Conservation (phyloP, 1,140 invertebrate genomes). For the Musca domestica region DNA sequence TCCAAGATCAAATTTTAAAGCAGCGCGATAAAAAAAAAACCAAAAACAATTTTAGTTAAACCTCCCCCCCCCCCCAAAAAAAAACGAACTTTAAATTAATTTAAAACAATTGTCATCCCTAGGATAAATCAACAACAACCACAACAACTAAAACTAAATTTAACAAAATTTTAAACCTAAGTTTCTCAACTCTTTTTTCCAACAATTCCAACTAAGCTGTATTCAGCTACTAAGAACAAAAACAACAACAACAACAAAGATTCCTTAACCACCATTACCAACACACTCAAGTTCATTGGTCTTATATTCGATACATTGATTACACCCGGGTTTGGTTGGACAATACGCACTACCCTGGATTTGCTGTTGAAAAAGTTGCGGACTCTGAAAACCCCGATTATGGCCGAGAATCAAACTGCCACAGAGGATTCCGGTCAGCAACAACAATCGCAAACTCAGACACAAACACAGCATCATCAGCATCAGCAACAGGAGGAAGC, state of each 20-base stretch:
- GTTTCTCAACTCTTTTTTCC: no score
- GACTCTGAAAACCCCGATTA: constrained; percentile 52
- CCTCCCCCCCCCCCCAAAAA: not conserved
- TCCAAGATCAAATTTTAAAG: constrained; percentile 5
- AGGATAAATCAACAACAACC: not conserved
- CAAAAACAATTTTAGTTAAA: constrained; percentile 12
- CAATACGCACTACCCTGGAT: constrained; percentile 46
- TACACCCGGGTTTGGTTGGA: constrained; percentile 25
- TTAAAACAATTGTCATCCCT: not conserved
- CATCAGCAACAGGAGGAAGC: constrained; percentile 35
- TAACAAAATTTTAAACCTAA: no score
- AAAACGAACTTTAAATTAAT: not conserved
- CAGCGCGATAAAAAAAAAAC: not conserved
- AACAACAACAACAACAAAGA: not conserved
- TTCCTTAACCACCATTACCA: not conserved
- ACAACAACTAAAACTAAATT: not conserved
- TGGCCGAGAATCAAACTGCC: constrained; percentile 54
- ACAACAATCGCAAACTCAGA: constrained; percentile 44
- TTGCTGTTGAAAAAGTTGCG: constrained; percentile 53
- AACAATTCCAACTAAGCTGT: no score
- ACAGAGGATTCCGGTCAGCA: constrained; percentile 52
- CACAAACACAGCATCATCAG: constrained; percentile 37
- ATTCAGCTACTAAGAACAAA: no score
- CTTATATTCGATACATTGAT: no score
- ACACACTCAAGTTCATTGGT: no score